phyloP scores from a whole-genome alignment of 2,888 invertebrate species.

The Erebia aethiops region DNA sequence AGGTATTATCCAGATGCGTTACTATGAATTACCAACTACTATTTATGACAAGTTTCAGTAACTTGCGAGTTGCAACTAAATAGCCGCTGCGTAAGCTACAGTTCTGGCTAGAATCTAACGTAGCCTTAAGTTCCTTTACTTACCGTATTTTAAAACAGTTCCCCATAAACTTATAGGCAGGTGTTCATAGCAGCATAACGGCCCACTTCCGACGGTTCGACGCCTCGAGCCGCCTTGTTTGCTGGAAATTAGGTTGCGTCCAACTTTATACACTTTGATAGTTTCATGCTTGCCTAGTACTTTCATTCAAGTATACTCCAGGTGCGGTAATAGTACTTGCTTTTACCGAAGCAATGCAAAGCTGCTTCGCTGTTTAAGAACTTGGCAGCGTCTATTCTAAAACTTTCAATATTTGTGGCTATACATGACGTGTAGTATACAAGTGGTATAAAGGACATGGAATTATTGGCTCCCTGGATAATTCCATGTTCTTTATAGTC shows the following conservation, averaged over 20 bases:
- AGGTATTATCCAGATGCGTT: too few relatives aligned
- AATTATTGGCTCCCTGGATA: too few relatives aligned
- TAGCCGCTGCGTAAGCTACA: too few relatives aligned
- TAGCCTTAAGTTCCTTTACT: too few relatives aligned
- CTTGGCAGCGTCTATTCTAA: neutral
- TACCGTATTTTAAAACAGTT: constrained; percentile 19
- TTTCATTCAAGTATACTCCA: constrained; percentile 2
- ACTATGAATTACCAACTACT: too few relatives aligned
- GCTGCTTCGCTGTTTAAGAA: neutral
- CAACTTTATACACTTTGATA: constrained; percentile 33
- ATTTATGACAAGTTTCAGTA: too few relatives aligned
- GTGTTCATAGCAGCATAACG: constrained; percentile 58
- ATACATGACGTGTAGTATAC: too few relatives aligned
- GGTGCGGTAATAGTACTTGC: neutral
- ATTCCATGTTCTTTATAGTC: too few relatives aligned
- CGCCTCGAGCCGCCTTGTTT: constrained; percentile 47
- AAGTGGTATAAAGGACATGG: too few relatives aligned
- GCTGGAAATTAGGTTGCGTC: constrained; percentile 38
- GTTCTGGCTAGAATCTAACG: too few relatives aligned
- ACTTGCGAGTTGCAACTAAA: too few relatives aligned
- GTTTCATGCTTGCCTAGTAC: constrained; percentile 20
- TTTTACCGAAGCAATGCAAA: neutral
- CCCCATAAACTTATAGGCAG: constrained; percentile 50
- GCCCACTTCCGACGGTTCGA: constrained; percentile 64
- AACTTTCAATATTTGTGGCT: too few relatives aligned